phyloP scores from a whole-genome alignment of 2,888 invertebrate genomes.

The Metallyticus violacea region DNA sequence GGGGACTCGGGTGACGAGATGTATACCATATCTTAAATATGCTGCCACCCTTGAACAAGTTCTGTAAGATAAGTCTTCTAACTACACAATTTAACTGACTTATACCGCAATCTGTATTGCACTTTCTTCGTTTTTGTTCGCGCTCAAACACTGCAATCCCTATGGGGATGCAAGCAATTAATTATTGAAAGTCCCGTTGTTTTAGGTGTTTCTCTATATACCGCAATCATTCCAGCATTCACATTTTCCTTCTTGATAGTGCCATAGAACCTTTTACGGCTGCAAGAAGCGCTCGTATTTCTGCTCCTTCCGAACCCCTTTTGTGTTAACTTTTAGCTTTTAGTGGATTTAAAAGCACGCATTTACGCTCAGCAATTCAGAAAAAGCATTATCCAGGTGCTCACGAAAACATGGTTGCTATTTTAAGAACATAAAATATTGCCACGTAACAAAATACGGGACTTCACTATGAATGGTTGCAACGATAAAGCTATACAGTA shows the following conservation, averaged over 20 bases:
- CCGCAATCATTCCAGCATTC: not conserved
- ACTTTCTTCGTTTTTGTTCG: too few relatives aligned
- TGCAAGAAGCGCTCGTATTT: not conserved
- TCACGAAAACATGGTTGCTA: not conserved
- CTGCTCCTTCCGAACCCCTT: not conserved
- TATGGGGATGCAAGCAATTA: too few relatives aligned
- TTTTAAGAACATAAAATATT: not conserved
- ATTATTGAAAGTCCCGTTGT: too few relatives aligned
- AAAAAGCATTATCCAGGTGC: not conserved
- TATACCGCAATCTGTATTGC: too few relatives aligned
- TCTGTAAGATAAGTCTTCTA: too few relatives aligned
- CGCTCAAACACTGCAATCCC: too few relatives aligned
- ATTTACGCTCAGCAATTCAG: not conserved
- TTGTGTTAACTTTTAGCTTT: not conserved
- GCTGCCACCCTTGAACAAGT: too few relatives aligned
- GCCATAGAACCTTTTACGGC: not conserved
- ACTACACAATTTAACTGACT: too few relatives aligned
- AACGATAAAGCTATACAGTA: not conserved
- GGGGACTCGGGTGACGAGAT: too few relatives aligned
- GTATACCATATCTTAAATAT: too few relatives aligned
- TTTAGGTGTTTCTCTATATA: not conserved
- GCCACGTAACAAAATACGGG: too few relatives aligned
- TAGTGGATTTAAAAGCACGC: not conserved
- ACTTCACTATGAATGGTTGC: not conserved
- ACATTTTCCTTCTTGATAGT: not conserved